Percentiles rank a stretch among this genome's conserved stretches.
Conservation (phyloP, 1,140 invertebrate species). For the Trypoxylus dichotomus region DNA sequence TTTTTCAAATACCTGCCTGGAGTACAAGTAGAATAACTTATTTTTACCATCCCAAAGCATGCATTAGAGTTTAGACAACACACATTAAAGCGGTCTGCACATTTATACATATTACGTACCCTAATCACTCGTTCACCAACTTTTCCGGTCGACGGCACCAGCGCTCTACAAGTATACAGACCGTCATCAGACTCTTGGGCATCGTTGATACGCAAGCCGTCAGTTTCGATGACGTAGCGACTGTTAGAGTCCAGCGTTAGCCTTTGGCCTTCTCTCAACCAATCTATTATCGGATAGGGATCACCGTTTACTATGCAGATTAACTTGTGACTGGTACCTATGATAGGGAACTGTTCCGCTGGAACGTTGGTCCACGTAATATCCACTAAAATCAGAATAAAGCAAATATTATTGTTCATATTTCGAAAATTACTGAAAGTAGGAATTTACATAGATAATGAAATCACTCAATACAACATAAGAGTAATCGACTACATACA, state of each 20-base stretch:
- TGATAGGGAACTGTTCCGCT: constrained; percentile 79
- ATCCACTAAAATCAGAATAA: constrained; percentile 63
- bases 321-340: constrained; percentile 74
- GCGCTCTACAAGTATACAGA: constrained; percentile 80
- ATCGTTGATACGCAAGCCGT: constrained; percentile 77
- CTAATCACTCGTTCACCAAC: constrained; percentile 75
- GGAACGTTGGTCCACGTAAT: constrained; percentile 85
- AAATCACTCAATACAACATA: too few relatives aligned
- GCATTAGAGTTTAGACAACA: too few relatives aligned
- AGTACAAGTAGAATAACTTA: too few relatives aligned
- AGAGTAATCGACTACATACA: too few relatives aligned
- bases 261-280: constrained; percentile 81
- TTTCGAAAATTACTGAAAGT: too few relatives aligned
- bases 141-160: constrained; percentile 78
- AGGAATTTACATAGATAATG: too few relatives aligned
- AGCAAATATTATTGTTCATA: background rate
- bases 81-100: too few relatives aligned
- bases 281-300: constrained; percentile 80
- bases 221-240: constrained; percentile 72
- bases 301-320: constrained; percentile 83
- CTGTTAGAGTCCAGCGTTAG: constrained; percentile 60
- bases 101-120: constrained; percentile 55
- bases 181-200: constrained; percentile 82
- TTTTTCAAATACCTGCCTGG: too few relatives aligned
- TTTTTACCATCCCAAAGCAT: too few relatives aligned